Base-by-base conservation (phyloP, 2,113 vertebrate genomes). In the Promerops cafer region DNA sequence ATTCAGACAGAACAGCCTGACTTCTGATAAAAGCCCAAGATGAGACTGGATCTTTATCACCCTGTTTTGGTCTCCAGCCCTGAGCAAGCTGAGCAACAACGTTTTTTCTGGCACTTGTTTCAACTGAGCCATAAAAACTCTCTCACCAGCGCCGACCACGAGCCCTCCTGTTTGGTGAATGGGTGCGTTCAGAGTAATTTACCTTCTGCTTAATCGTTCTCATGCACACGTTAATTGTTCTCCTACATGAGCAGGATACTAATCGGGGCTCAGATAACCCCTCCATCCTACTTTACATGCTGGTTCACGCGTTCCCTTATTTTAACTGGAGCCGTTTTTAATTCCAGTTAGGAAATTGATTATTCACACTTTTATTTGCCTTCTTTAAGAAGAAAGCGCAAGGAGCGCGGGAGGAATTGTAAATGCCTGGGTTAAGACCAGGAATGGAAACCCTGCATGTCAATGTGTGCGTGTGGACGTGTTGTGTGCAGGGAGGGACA, bases 261-360 rank as follows among this genome's bases (percentile, higher is more conserved):
- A 94, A 92, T 91, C 26, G 28, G 66, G 89, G 74, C 87, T 87
- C 77, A 31, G 80, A 88, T 92, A 94, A 96, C 91, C 94, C 87
- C 88, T 85, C 64, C 44, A 47, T 81, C 77, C 72, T 94, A 81
- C 91, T 95, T 92, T 76, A 91, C 85, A 96, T 96, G 95, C 95
- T 35, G 84, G 42, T 94, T 86, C 88, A 96, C 15, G 71, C 37
- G 77, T 97, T 31, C 69, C 78, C 87, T 72, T 93, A 87, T 84
- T 97, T 96, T 90, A 96, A 89, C 93, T 74, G 94, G 88, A 97
- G 92, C 86, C 24, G n/a, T 35, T 96, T 92, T 91, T 94, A 96
- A 97, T 89, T 95, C 94, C 89, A 96, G 90, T 87, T 97, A 95
- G 95, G 91, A 95, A 96, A 97, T 97, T 96, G 97, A 96, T 97